Percentiles rank a stretch among this genome's conserved stretches.
These are phyloP conservation scores for Sebastes steindachneri DNA, from an alignment of 2,797 vertebrate species.

Conservation along the genomic window DNA sequence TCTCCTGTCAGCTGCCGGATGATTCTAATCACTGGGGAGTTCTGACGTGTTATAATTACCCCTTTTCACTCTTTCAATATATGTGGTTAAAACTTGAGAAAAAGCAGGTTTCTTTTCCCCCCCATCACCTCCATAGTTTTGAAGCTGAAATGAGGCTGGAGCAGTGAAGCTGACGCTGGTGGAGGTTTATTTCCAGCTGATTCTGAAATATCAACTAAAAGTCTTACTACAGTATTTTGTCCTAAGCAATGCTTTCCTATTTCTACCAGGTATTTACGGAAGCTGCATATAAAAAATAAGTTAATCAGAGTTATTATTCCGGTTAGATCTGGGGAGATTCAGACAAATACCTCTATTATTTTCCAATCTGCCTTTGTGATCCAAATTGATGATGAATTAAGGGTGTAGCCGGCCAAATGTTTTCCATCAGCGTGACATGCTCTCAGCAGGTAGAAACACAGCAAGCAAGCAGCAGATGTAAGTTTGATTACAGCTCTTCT, in stretches of 20 bases:
- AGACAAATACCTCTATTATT: conserved; percentile 8
- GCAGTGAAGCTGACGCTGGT: conserved; percentile 18
- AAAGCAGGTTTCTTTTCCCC: neutral
- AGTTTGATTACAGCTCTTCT: conserved; percentile 58
- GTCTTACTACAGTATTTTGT: neutral
- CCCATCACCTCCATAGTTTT: neutral
- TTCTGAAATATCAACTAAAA: conserved; percentile 23
- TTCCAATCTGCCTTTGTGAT: conserved; percentile 23
- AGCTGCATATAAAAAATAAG: neutral
- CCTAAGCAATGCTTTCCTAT: neutral
- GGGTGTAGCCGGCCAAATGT: conserved; percentile 17
- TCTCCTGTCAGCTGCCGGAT: conserved; percentile 3
- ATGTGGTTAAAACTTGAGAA: conserved; percentile 4
- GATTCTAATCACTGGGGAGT: neutral
- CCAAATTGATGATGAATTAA: conserved; percentile 34
- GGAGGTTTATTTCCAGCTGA: conserved; percentile 39
- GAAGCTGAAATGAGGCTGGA: conserved; percentile 32
- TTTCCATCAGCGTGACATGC: conserved; percentile 57
- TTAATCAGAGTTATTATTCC: conserved; percentile 18
- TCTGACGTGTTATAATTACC: conserved; percentile 12
- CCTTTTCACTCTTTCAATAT: neutral
- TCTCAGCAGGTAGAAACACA: conserved; percentile 60
- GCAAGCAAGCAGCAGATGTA: conserved; percentile 37
- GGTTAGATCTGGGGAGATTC: neutral
- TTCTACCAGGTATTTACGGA: neutral